These are phyloP conservation scores for Calyptomena viridis DNA, from an alignment of 2,113 vertebrate species.

Conservation along the genomic window DNA sequence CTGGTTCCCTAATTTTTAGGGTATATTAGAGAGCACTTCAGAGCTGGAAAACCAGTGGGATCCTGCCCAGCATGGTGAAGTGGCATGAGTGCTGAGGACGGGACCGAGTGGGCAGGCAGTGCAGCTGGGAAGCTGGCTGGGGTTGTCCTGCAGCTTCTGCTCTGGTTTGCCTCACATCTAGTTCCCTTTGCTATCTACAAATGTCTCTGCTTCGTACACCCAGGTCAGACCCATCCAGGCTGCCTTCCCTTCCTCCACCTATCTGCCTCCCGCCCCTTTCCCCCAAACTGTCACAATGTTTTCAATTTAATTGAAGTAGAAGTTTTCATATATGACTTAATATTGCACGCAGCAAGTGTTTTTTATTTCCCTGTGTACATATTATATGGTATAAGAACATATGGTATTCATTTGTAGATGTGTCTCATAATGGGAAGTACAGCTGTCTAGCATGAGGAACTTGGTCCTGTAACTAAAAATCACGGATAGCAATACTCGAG, in stretches of 20 bases:
- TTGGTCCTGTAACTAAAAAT: not conserved
- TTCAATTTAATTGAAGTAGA: not conserved
- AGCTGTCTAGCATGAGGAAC: not conserved
- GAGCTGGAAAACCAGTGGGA: not conserved
- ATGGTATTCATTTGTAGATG: not conserved
- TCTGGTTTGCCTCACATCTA: not conserved
- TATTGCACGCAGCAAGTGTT: not conserved
- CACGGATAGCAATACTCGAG: not conserved
- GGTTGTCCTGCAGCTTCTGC: accelerated
- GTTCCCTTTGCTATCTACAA: accelerated
- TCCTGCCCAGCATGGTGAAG: accelerated
- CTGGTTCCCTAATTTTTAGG: not conserved
- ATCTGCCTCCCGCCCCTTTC: not conserved
- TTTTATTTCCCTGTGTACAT: not conserved
- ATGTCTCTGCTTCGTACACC: not conserved
- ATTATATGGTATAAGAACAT: not conserved
- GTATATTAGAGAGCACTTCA: not conserved
- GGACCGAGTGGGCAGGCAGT: not conserved
- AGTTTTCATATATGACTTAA: not conserved
- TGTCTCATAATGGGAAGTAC: not conserved
- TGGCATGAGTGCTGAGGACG: not conserved
- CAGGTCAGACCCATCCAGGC: not conserved
- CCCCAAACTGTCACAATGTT: accelerated
- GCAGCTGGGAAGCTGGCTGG: not conserved
- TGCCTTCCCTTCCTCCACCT: not conserved